These are phyloP conservation scores for Drosophila monieri DNA, from an alignment of 2,888 invertebrate species.

Conservation along the genomic window DNA sequence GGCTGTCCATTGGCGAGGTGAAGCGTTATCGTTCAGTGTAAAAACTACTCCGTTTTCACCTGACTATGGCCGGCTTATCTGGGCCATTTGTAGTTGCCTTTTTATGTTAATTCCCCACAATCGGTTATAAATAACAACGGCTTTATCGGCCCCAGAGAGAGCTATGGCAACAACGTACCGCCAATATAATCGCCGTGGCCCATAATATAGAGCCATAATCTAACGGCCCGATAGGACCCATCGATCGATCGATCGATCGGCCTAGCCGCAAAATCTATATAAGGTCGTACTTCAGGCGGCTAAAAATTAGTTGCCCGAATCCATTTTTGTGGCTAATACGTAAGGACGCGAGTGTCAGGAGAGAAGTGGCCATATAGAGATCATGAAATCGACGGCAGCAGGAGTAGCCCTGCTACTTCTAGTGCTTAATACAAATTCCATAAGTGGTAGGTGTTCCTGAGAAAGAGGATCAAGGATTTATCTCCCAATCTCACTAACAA, in stretches of 20 bases:
- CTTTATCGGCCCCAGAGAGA: constrained; percentile 63
- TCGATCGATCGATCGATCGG: constrained; percentile 41
- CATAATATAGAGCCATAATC: constrained; percentile 67
- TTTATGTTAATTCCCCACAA: constrained; percentile 43
- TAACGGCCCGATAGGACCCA: constrained; percentile 41
- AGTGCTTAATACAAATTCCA: constrained; percentile 62
- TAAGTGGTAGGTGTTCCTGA: constrained; percentile 75
- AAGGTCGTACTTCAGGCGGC: constrained; percentile 52
- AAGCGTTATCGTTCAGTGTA: constrained; percentile 26
- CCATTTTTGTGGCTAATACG: constrained; percentile 67
- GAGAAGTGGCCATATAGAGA: constrained; percentile 50
- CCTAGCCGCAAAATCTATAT: constrained; percentile 70
- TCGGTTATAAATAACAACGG: constrained; percentile 67
- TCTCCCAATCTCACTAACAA: constrained; percentile 12
- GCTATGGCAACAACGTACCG: constrained; percentile 55
- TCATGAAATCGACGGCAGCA: constrained; percentile 71
- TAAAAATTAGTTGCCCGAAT: constrained; percentile 74
- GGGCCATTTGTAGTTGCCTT: constrained; percentile 42
- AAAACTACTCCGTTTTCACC: constrained; percentile 34
- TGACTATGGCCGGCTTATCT: constrained; percentile 59
- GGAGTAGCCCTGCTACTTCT: constrained; percentile 75
- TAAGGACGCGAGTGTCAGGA: constrained; percentile 56
- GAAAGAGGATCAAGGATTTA: constrained; percentile 25
- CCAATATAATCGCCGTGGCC: constrained; percentile 56
- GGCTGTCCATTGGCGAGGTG: constrained; percentile 11